These are phyloP conservation scores for Euzophera pinguis DNA, from an alignment of 2,888 invertebrate genomes.

Conservation along the genomic window DNA sequence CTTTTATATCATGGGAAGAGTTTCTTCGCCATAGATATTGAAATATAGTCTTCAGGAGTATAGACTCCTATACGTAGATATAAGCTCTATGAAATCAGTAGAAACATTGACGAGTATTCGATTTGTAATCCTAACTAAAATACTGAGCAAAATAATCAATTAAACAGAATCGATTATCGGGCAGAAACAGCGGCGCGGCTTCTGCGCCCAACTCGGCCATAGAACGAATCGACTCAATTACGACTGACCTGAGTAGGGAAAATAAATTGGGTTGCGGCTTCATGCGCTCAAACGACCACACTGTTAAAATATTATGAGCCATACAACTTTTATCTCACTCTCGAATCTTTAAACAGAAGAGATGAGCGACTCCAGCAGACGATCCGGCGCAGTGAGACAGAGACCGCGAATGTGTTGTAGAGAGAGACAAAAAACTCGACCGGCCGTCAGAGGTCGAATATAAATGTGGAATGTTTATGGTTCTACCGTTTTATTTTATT, in stretches of 20 bases:
- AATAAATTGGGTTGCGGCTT: slow-evolving; percentile 64
- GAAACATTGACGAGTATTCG: not conserved
- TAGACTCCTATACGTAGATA: too few relatives aligned
- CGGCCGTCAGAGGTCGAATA: slow-evolving; percentile 76
- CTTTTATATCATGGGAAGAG: too few relatives aligned
- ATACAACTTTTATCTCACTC: slow-evolving; percentile 71
- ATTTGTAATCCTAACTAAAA: not conserved
- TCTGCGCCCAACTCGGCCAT: slow-evolving; percentile 47
- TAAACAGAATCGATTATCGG: slow-evolving; percentile 59
- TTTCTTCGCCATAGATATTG: too few relatives aligned
- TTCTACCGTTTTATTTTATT: slow-evolving; percentile 79
- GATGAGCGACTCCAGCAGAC: slow-evolving; percentile 64
- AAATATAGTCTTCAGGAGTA: too few relatives aligned
- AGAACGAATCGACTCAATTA: slow-evolving; percentile 76
- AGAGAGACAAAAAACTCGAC: slow-evolving; percentile 44
- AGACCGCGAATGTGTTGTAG: slow-evolving; percentile 37
- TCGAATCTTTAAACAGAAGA: slow-evolving; percentile 59
- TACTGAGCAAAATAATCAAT: slow-evolving; percentile 49
- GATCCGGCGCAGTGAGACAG: slow-evolving; percentile 64
- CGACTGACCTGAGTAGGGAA: slow-evolving; percentile 60
- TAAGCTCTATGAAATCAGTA: too few relatives aligned
- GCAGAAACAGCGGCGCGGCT: slow-evolving; percentile 42
- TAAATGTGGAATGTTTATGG: slow-evolving; percentile 80
- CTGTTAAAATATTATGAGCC: slow-evolving; percentile 78
- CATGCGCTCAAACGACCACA: slow-evolving; percentile 54